A percentile compares a stretch with the other conserved stretches of the same genome.
phyloP scores from a whole-genome alignment of 2,113 vertebrate species.

The Pygathrix nemaeus region DNA sequence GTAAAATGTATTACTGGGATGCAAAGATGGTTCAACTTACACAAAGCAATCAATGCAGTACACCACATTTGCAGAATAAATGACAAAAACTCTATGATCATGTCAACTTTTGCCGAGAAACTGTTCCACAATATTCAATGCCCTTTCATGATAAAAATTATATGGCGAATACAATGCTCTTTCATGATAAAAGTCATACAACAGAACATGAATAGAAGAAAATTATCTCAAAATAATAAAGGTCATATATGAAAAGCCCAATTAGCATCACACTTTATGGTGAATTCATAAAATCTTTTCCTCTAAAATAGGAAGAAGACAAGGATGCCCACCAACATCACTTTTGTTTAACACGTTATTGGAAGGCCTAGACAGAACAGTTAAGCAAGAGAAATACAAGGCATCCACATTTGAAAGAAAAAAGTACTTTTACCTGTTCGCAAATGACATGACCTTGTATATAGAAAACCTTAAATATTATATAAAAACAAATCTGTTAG shows the following conservation, averaged over 20 bases:
- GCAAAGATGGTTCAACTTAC: neutral
- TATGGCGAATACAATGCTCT: accelerated
- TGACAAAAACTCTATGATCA: neutral
- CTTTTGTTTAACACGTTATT: neutral
- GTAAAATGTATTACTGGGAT: neutral
- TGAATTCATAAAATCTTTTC: neutral
- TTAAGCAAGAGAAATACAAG: neutral
- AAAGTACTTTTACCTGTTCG: neutral
- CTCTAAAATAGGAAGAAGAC: neutral
- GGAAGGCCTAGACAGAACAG: neutral
- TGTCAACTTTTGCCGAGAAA: neutral
- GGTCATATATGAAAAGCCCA: neutral
- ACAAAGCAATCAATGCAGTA: neutral
- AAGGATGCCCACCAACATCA: neutral
- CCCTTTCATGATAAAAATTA: neutral
- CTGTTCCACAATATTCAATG: neutral
- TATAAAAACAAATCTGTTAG: neutral
- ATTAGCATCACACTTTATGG: neutral
- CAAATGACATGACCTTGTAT: neutral
- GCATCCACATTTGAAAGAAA: neutral
- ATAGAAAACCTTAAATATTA: neutral
- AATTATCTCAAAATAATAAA: neutral
- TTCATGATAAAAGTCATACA: neutral
- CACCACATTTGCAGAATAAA: neutral
- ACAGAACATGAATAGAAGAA: neutral